Evolutionary conservation across 2,113 vertebrate species (phyloP), one percentile per base, ranked within the genome.

Genomic region (Ciconia stormi): DNA sequence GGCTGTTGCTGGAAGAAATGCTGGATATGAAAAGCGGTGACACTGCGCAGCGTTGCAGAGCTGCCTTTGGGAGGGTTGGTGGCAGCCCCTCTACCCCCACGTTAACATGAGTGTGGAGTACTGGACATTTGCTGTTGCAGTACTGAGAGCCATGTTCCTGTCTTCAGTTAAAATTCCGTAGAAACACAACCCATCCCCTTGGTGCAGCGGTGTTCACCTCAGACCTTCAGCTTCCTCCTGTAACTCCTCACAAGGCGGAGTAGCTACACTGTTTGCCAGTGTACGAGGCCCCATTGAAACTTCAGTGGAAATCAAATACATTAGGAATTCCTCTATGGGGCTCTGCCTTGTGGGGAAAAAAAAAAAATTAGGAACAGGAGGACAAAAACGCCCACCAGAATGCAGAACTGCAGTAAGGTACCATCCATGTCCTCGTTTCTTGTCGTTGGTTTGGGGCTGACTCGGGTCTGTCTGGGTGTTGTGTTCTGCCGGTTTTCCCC

Each of bases 21-120:
- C 12, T 4, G n/a, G 5, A 1, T n/a, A 2, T 21, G 2, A 3
- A 5, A 7, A 6, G 8, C 7, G 14, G 18, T 30, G 73, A 12
- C 5, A 8, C 10, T 5, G 40, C 16, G 6, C 22, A 1, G 40
- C 7, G 29, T 10, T 1, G 13, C 40, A 4, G 16, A 12, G 23
- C 30, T n/a, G 21, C 7, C 67, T 16, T 4, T 0, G 16, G 42
- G 17, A 40, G 44, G 8, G 40, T 1, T 17, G 52, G 12, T 16
- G 50, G 62, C 53, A 40, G n/a, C 65, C 63, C 12, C 40, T 23
- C 40, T 25, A 4, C 49, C 10, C 5, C 40, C 2, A 2, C 11
- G 4, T 9, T 4, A 6, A 7, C 17, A 0, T 22, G 5, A 3
- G 17, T 8, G 22, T 5, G 5, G 49, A 22, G 26, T 2, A 5